phyloP scores from a whole-genome alignment of 2,888 invertebrate species.

The Drosophila dives region DNA sequence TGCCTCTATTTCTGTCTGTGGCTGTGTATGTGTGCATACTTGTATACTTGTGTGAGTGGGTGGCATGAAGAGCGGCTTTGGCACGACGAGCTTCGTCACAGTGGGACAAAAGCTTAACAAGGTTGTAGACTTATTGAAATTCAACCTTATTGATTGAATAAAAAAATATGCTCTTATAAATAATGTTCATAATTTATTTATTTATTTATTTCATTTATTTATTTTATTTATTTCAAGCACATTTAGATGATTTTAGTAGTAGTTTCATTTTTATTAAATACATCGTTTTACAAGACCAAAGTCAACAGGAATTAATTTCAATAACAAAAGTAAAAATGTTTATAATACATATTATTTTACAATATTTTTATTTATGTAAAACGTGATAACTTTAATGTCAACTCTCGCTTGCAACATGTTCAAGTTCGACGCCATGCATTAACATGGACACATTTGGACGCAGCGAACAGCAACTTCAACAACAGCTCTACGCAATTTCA shows the following conservation, averaged over 20 bases:
- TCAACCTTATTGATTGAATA: not conserved
- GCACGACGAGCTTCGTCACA: constrained; percentile 26
- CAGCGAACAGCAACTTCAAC: constrained; percentile 13
- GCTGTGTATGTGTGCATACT: not conserved
- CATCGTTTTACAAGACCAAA: not conserved
- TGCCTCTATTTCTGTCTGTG: constrained; percentile 2
- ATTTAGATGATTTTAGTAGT: not conserved
- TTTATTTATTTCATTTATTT: too few species aligned
- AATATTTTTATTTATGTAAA: not conserved
- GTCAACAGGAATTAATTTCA: not conserved
- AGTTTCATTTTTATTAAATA: not conserved
- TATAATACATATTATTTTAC: not conserved
- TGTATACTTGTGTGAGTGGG: constrained; percentile 52
- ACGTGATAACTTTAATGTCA: constrained; percentile 24
- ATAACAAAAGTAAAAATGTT: not conserved
- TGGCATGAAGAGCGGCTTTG: constrained; percentile 27
- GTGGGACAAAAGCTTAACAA: constrained; percentile 18
- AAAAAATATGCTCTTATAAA: not conserved
- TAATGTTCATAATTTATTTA: not conserved
- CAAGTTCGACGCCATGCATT: constrained; percentile 58
- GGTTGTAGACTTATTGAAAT: not conserved
- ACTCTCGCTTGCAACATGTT: constrained; percentile 67
- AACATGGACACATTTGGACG: constrained; percentile 1
- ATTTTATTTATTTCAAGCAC: not conserved
- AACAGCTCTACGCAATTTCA: not conserved